Evolutionary conservation across 2,113 vertebrate species (phyloP), one percentile per base, ranked within the genome.

Genomic region (Macheiramphus alcinus): DNA sequence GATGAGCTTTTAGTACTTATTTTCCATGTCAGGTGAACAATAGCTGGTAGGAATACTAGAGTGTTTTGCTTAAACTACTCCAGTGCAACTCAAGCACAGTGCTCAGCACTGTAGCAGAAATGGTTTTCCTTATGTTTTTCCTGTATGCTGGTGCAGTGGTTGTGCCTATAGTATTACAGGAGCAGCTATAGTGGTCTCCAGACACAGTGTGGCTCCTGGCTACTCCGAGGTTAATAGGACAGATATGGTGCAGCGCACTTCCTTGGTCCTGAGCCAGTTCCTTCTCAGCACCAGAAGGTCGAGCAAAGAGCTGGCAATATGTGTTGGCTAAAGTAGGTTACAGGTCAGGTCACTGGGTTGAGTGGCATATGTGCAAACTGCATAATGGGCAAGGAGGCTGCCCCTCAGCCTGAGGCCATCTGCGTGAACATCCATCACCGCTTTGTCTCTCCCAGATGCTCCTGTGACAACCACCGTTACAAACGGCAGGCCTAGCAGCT

Each of bases 401-500:
- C 52, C 82, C 75, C 42, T 66, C 61, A 18, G 70, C 40, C 83
- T 12, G 16, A 9, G 76, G 45, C 58, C 32, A 10, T 38, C 67
- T 47, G 26, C 4, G 31, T 8, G 53, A 22, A 4, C 38, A 23
- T 15, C 42, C 26, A 2, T 42, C 21, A 0, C 29, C 3, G 58
- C 26, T 56, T 21, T 9, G 34, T 75, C 72, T 85, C 86, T 40
- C 10, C 53, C 95, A 99, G 99, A 99, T 72, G 97, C 98, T 73
- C 99, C 98, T 26, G 97, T 98, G 93, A 93, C 98, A 13, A 86
- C 96, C 63, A 76, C 97, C 2, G 59, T 99, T 71, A 56, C 98
- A 43, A 99, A 99, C 25, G 98, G 99, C 91, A 98, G 98, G 90
- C 96, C 98, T 52, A 98, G 97, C 97, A 98, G 98, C 71, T 91